These are phyloP conservation scores for Rhodinocichla rosea DNA, from an alignment of 2,113 vertebrate genomes.

Conservation along the genomic window DNA sequence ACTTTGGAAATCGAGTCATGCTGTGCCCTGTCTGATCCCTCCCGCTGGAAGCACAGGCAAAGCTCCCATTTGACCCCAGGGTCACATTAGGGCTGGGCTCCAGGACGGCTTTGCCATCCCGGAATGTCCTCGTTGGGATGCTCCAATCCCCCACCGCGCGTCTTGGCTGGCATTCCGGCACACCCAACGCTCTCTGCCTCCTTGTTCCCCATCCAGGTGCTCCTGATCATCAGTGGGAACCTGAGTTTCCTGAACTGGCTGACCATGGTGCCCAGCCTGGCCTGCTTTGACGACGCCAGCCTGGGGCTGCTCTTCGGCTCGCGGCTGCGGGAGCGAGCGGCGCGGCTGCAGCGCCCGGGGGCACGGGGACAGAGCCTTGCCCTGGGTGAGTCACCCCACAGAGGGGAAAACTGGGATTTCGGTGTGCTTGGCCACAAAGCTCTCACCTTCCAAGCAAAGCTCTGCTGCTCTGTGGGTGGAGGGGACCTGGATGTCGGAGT, in stretches of 20 bases:
- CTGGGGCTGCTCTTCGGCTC: slow-evolving; percentile 79
- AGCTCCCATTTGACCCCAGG: fast-evolving
- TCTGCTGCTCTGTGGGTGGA: neutral
- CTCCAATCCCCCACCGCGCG: fast-evolving
- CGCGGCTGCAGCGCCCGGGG: slow-evolving; percentile 62
- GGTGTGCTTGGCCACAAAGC: neutral
- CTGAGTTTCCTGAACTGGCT: slow-evolving; percentile 98
- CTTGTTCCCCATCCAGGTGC: slow-evolving; percentile 60
- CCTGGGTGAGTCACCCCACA: slow-evolving; percentile 60
- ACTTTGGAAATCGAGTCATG: neutral
- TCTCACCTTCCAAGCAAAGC: fast-evolving
- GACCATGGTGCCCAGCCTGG: slow-evolving; percentile 89
- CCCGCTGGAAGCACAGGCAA: neutral
- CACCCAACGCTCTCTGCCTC: neutral
- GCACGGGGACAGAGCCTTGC: neutral
- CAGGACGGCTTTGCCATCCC: neutral
- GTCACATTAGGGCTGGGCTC: neutral
- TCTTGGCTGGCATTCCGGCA: fast-evolving
- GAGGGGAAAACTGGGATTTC: fast-evolving
- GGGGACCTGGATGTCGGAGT: neutral
- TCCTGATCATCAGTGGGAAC: slow-evolving; percentile 90
- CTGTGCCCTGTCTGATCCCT: neutral
- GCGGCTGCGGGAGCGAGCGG: slow-evolving; percentile 51
- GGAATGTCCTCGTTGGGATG: neutral
- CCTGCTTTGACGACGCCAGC: slow-evolving; percentile 88